Percentiles rank a stretch among this genome's conserved stretches.
phyloP scores from a whole-genome alignment of 2,888 invertebrate genomes.

The Troglohyphantes excavatus region DNA sequence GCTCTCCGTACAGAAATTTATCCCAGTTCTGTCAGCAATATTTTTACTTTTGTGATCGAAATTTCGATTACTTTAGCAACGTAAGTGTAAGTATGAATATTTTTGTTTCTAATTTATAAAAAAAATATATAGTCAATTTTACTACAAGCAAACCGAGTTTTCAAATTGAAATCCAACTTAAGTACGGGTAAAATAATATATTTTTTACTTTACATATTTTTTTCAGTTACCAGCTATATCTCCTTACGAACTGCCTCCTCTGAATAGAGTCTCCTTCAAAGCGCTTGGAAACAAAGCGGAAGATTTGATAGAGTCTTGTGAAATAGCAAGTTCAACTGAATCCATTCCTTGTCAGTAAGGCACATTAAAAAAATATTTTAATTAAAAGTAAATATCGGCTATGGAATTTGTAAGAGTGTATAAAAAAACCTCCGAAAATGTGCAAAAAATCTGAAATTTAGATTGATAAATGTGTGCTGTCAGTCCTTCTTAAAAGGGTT shows the following conservation, averaged over 20 bases:
- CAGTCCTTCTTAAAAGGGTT: too few relatives aligned
- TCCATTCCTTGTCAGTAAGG: constrained; percentile 27
- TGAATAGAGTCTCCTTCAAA: constrained; percentile 16
- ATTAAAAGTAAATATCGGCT: too few relatives aligned
- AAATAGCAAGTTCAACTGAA: background rate
- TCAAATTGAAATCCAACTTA: background rate
- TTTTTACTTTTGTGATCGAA: constrained; percentile 54
- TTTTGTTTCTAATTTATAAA: too few relatives aligned
- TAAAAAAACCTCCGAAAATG: too few relatives aligned
- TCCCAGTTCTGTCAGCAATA: constrained; percentile 38
- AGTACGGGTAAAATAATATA: background rate
- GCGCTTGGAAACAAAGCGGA: constrained; percentile 19
- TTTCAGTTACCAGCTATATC: constrained; percentile 43
- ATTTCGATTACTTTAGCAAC: constrained; percentile 38
- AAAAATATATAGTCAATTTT: too few relatives aligned
- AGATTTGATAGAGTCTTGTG: constrained; percentile 23
- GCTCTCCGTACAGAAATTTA: constrained; percentile 43
- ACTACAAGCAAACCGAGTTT: background rate
- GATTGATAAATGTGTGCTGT: too few relatives aligned
- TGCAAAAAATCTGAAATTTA: too few relatives aligned
- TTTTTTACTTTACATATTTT: background rate
- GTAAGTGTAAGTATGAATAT: constrained; percentile 34
- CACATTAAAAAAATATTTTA: too few relatives aligned
- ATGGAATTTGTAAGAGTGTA: too few relatives aligned
- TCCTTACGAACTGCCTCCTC: constrained; percentile 25